phyloP scores from a whole-genome alignment of 2,888 invertebrate species.

The Philereme transversata region DNA sequence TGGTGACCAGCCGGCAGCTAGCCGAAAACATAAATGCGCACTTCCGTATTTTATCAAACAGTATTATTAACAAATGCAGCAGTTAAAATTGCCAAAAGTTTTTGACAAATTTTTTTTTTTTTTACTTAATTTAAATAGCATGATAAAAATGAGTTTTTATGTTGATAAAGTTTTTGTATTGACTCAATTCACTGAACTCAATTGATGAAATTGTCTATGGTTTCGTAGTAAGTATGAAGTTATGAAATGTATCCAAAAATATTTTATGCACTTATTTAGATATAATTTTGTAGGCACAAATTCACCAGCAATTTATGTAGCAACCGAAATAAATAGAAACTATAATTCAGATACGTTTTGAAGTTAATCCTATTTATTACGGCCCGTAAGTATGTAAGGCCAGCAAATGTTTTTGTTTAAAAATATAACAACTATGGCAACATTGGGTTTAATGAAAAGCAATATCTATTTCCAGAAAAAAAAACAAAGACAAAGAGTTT shows the following conservation, averaged over 20 bases:
- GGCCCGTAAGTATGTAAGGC: too few species aligned
- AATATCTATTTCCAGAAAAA: too few species aligned
- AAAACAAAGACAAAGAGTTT: too few species aligned
- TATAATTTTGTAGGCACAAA: too few species aligned
- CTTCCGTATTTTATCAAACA: constrained; percentile 56
- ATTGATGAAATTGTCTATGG: constrained; percentile 10
- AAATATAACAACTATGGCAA: too few species aligned
- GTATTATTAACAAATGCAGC: neutral
- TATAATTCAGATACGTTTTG: too few species aligned
- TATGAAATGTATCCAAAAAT: neutral
- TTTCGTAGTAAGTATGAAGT: neutral
- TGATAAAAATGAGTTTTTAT: constrained; percentile 3
- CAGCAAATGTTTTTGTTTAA: too few species aligned
- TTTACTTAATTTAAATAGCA: neutral
- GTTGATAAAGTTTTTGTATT: constrained; percentile 17
- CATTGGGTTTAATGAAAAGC: too few species aligned
- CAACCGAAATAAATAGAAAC: too few species aligned
- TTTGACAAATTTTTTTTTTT: constrained; percentile 23
- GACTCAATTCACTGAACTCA: constrained; percentile 2
- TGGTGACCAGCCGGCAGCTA: constrained; percentile 86
- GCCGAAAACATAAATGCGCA: constrained; percentile 71
- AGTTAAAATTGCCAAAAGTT: constrained; percentile 1
- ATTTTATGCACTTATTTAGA: too few species aligned
- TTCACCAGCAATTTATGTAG: too few species aligned
- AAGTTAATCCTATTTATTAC: too few species aligned